Evolutionary conservation across 2,113 vertebrate species (phyloP).

Genomic region (Madoqua kirkii): DNA sequence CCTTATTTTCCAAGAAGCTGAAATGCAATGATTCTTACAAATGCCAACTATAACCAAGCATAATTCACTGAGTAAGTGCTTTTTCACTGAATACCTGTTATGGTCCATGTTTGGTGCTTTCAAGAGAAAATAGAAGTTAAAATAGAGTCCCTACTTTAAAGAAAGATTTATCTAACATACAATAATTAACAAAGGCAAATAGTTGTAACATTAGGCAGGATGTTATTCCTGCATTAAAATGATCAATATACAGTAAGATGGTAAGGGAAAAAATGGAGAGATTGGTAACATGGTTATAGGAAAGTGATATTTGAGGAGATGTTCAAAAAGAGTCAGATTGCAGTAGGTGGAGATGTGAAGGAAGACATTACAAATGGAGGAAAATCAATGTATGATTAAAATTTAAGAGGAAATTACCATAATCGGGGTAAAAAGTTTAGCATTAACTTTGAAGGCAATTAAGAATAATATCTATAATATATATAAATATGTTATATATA

Average conservation of each 20-base stretch:
- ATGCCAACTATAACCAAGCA: neutral
- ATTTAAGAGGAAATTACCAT: neutral
- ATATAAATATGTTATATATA: neutral
- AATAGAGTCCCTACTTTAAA: neutral
- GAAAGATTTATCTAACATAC: neutral
- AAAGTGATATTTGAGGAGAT: neutral
- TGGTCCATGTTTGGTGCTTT: neutral
- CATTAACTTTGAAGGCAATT: neutral
- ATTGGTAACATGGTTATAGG: neutral
- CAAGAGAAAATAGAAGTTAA: neutral
- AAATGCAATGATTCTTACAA: neutral
- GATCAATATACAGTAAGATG: neutral
- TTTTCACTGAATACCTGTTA: neutral
- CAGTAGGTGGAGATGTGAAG: neutral
- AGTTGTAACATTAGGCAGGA: neutral
- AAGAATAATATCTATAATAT: neutral
- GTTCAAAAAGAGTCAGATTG: neutral
- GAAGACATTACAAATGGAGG: neutral
- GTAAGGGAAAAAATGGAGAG: neutral
- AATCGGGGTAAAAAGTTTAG: neutral
- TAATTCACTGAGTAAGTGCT: neutral
- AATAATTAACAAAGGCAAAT: neutral
- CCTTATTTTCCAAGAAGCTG: neutral
- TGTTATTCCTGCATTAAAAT: neutral
- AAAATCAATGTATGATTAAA: neutral